These are phyloP conservation scores for Portunus trituberculatus DNA, from an alignment of 1,140 invertebrate species.

Conservation along the genomic window DNA sequence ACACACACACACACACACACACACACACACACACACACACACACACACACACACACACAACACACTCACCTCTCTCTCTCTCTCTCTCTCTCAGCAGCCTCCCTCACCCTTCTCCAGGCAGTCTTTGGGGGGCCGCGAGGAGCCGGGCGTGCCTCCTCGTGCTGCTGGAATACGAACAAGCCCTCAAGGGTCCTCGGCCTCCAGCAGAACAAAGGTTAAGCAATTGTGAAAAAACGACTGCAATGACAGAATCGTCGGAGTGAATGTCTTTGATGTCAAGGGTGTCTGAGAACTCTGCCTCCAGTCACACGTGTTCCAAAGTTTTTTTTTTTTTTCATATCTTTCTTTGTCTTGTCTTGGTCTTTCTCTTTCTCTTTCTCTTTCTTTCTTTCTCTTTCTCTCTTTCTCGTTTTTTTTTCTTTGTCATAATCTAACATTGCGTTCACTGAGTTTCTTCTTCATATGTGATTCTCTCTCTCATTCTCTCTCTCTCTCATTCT, in stretches of 20 bases:
- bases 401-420: neutral
- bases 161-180: constrained; percentile 54
- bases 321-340: neutral
- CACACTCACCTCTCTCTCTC: neutral
- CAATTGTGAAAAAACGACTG: constrained; percentile 73
- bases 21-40: no score
- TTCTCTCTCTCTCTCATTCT: neutral
- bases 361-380: neutral
- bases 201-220: constrained; percentile 71
- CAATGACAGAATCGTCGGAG: constrained; percentile 69
- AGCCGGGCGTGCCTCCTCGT: constrained; percentile 36
- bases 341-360: constrained; percentile 30
- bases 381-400: neutral
- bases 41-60: no score
- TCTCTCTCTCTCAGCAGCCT: neutral
- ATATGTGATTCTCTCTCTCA: neutral
- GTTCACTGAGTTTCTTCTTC: neutral
- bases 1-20: no score
- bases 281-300: neutral
- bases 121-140: constrained; percentile 31
- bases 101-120: constrained; percentile 5
- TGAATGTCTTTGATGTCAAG: constrained; percentile 70
- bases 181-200: constrained; percentile 54
- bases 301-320: constrained; percentile 14
- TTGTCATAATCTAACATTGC: neutral